Evolutionary conservation across 1,140 invertebrate species (phyloP), one percentile per base, ranked within the genome.

Genomic region (Scaptomyza pallida): DNA sequence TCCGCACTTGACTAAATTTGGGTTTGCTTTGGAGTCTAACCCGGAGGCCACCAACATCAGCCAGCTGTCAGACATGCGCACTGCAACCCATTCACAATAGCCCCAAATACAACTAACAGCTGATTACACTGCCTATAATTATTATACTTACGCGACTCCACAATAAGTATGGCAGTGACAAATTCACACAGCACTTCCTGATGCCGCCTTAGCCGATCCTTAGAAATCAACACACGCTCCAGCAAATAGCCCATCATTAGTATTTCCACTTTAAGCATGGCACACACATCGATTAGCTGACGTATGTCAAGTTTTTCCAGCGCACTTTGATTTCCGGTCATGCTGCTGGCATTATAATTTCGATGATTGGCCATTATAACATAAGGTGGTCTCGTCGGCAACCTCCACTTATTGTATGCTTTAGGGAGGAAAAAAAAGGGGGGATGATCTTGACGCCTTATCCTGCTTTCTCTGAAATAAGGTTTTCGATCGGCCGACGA

Each of bases 1-100:
- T 89, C 83, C 76, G 83, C 83, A 89, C 76, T 89, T 89, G 67
- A 89, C 83, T 89, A 73, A 70, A 52, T 16, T 16, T 43, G 17
- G 37, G 2, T 43, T 35, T 35, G 44, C 44, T 17, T 35, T 55
- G 23, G 15, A 61, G 30, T 40, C 21, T 19, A 48, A 55, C 44
- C 40, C 50, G 8, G 33, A 45, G 21, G 33, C 41, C 17, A 33
- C 43, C 59, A 69, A 45, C 57, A 65, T 43, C 54, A 44, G 55
- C 50, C 78, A 88, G 47, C 37, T 62, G 41, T 26, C 45, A 40
- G 64, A 45, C 63, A 61, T 82, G 88, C 88, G 88, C 88, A 79
- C 17, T 19, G 0, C 3, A 37, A 5, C 13, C 19, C 33, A 5
- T 26, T 23, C 35, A 43, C 35, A 44, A 37, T 5, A 17, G 37